These are phyloP conservation scores for Cavia porcellus DNA, from an alignment of 2,113 vertebrate genomes.

Conservation along the genomic window DNA sequence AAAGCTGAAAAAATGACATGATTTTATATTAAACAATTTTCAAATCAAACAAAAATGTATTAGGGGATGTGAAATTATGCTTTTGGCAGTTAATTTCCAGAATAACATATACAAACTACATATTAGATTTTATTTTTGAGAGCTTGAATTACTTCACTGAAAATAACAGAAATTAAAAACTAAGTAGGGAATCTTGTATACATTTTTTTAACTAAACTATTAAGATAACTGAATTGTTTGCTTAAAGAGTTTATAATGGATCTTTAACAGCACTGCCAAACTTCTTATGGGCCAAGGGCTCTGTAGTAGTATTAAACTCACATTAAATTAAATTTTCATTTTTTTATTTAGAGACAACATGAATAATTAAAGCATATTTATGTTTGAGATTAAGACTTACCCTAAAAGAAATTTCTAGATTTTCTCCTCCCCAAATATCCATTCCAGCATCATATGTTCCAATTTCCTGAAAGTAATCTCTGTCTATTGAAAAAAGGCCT, in stretches of 20 bases:
- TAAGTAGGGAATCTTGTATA: slow-evolving; percentile 13
- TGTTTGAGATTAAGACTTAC: slow-evolving; percentile 84
- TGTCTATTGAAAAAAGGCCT: slow-evolving; percentile 98
- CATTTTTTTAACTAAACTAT: slow-evolving; percentile 23
- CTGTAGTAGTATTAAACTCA: slow-evolving; percentile 61
- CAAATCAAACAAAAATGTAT: slow-evolving; percentile 35
- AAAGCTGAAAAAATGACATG: slow-evolving; percentile 34
- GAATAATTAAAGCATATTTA: neutral
- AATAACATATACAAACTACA: slow-evolving; percentile 9
- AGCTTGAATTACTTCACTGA: slow-evolving; percentile 60
- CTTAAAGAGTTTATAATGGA: slow-evolving; percentile 60
- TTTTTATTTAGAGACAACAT: slow-evolving; percentile 14
- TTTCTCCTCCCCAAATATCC: slow-evolving; percentile 99
- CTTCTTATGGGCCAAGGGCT: slow-evolving; percentile 51
- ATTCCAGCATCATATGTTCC: slow-evolving; percentile 99
- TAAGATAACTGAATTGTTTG: slow-evolving; percentile 56
- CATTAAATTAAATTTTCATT: slow-evolving; percentile 46
- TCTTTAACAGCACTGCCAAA: slow-evolving; percentile 24
- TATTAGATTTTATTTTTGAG: slow-evolving; percentile 21
- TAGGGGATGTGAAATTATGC: slow-evolving; percentile 33
- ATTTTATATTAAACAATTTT: slow-evolving; percentile 59
- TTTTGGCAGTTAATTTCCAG: slow-evolving; percentile 34
- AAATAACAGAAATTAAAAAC: slow-evolving; percentile 56
- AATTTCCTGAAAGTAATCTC: slow-evolving; percentile 99
- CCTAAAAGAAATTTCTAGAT: slow-evolving; percentile 99